Conservation (phyloP, 2,113 vertebrate species). For the Apus apus region DNA sequence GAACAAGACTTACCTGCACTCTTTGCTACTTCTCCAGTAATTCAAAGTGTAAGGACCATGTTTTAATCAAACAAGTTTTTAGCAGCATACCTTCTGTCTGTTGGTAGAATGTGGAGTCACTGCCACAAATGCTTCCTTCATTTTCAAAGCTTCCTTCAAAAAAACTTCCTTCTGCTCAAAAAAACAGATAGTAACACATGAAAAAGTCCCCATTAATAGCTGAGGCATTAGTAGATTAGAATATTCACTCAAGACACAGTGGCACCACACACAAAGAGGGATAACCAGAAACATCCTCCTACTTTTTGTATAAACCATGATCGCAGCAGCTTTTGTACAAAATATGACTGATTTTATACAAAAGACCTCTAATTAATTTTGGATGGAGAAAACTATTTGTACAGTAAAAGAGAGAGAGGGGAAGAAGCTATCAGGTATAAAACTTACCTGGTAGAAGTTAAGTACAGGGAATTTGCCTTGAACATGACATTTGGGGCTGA, state of each 20-base stretch:
- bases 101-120: conserved; percentile 91
- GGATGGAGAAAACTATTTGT: background rate
- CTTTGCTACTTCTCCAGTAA: background rate
- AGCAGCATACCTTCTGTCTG: conserved; percentile 89
- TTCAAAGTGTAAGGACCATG: background rate
- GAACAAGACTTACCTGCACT: background rate
- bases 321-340: background rate
- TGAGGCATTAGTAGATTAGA: background rate
- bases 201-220: background rate
- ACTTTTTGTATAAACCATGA: background rate
- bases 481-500: conserved; percentile 28
- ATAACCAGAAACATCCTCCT: background rate
- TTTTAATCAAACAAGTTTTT: background rate
- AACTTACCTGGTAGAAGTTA: background rate
- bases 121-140: conserved; percentile 91
- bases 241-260: background rate
- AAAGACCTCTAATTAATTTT: background rate
- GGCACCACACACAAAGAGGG: background rate
- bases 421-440: background rate
- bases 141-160: conserved; percentile 90
- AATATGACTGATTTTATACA: background rate
- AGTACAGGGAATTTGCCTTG: background rate
- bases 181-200: background rate
- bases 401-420: background rate
- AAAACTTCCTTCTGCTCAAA: conserved; percentile 81